Percentiles rank a stretch among this genome's conserved stretches.
phyloP scores from a whole-genome alignment of 2,888 invertebrate species.

The Euplexia lucipara region DNA sequence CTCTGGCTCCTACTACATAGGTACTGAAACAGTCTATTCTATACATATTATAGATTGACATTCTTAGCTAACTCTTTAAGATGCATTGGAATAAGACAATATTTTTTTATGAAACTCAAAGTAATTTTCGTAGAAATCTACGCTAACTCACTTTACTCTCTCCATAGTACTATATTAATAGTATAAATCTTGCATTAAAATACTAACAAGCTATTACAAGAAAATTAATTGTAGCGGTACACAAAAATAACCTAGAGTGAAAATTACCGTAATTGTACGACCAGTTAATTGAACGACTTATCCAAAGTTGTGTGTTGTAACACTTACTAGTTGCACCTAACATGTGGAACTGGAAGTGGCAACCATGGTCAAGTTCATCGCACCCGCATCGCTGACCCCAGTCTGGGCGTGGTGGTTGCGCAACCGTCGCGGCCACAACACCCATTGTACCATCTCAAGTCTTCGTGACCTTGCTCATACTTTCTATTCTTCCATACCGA shows the following conservation, averaged over 20 bases:
- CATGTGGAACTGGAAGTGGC: conserved; percentile 32
- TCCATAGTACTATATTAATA: background rate
- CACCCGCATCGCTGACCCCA: conserved; percentile 71
- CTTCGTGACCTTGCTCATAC: conserved; percentile 66
- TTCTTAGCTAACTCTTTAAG: too few relatives aligned
- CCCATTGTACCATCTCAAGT: conserved; percentile 41
- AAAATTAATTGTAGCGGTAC: conserved; percentile 15
- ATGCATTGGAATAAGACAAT: too few relatives aligned
- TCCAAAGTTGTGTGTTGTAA: conserved; percentile 42
- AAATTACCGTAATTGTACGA: conserved; percentile 34
- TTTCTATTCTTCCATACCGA: conserved; percentile 68
- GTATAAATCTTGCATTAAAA: background rate
- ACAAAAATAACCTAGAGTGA: conserved; percentile 7
- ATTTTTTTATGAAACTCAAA: too few relatives aligned
- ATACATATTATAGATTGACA: too few relatives aligned
- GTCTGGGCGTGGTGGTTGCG: conserved; percentile 63
- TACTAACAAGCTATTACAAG: conserved; percentile 10
- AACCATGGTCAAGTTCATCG: conserved; percentile 76
- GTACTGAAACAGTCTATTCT: too few relatives aligned
- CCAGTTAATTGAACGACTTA: conserved; percentile 55
- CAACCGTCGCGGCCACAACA: conserved; percentile 55
- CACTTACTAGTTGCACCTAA: conserved; percentile 42
- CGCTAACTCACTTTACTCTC: background rate
- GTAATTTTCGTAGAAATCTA: background rate
- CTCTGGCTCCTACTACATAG: too few relatives aligned